These are phyloP conservation scores for Thymallus thymallus DNA, from an alignment of 2,113 vertebrate genomes.

Conservation along the genomic window DNA sequence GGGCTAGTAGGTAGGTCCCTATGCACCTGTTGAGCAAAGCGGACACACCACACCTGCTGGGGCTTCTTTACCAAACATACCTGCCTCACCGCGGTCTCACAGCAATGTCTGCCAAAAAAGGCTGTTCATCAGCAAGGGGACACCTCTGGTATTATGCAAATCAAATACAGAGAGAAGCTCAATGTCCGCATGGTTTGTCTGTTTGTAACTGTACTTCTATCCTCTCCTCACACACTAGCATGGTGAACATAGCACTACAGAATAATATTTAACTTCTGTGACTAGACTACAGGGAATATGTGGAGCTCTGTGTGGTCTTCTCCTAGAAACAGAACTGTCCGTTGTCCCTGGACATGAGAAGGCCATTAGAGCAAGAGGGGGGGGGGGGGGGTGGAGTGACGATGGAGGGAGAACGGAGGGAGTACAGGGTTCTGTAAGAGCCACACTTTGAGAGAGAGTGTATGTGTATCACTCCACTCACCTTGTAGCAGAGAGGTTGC, in stretches of 20 bases:
- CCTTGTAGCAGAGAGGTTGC: constrained; percentile 87
- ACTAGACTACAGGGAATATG: not conserved
- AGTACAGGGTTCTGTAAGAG: too few species aligned
- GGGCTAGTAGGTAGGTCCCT: not conserved
- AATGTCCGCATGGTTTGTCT: too few species aligned
- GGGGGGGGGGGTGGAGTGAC: too few species aligned
- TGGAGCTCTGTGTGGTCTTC: not conserved
- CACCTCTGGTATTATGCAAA: too few species aligned
- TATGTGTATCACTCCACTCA: constrained; percentile 50
- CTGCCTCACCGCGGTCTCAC: constrained; percentile 1
- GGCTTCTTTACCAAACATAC: constrained; percentile 29
- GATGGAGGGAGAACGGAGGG: too few species aligned
- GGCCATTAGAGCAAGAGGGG: not conserved
- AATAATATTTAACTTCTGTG: too few species aligned
- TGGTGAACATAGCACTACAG: too few species aligned
- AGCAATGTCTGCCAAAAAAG: too few species aligned
- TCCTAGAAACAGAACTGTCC: not conserved
- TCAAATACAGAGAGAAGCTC: too few species aligned
- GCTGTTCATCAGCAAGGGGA: too few species aligned
- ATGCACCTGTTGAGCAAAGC: constrained; percentile 40
- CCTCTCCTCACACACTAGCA: too few species aligned
- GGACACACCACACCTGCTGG: constrained; percentile 9
- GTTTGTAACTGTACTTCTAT: too few species aligned
- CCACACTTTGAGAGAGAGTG: not conserved
- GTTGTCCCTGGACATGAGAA: not conserved